Conservation (phyloP, 2,113 vertebrate species). For the Pogona vitticeps region DNA sequence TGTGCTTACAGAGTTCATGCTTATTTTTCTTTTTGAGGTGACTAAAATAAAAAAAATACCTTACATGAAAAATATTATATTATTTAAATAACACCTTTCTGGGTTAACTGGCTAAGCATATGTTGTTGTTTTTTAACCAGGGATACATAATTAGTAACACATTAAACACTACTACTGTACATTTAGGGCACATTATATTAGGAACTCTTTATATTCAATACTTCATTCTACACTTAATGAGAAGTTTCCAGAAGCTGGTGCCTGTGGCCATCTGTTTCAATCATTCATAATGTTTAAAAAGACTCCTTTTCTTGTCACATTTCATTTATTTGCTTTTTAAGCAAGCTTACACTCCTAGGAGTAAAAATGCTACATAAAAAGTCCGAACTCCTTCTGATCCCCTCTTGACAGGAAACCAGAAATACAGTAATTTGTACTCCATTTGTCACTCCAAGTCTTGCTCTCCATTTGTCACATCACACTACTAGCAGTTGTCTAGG, state of each 20-base stretch:
- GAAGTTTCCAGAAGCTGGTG: neutral
- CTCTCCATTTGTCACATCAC: constrained; percentile 11
- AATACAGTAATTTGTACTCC: constrained; percentile 16
- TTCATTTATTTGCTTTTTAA: neutral
- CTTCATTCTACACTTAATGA: neutral
- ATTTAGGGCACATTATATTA: neutral
- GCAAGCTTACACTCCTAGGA: neutral
- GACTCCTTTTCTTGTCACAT: neutral
- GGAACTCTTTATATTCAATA: neutral
- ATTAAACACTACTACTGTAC: constrained; percentile 7
- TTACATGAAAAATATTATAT: neutral
- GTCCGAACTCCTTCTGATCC: neutral
- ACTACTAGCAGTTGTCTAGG: neutral
- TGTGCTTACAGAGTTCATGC: too few relatives aligned
- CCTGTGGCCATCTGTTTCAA: constrained; percentile 17
- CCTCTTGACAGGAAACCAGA: neutral
- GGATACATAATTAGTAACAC: neutral
- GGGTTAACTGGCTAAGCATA: neutral
- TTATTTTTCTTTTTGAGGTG: too few relatives aligned
- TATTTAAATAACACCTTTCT: too few relatives aligned
- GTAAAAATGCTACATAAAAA: neutral
- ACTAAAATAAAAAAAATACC: neutral
- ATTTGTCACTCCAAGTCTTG: neutral
- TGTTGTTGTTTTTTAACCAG: neutral
- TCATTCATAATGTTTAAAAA: neutral